phyloP scores from a whole-genome alignment of 2,797 vertebrate genomes.

The Sphaeramia orbicularis region DNA sequence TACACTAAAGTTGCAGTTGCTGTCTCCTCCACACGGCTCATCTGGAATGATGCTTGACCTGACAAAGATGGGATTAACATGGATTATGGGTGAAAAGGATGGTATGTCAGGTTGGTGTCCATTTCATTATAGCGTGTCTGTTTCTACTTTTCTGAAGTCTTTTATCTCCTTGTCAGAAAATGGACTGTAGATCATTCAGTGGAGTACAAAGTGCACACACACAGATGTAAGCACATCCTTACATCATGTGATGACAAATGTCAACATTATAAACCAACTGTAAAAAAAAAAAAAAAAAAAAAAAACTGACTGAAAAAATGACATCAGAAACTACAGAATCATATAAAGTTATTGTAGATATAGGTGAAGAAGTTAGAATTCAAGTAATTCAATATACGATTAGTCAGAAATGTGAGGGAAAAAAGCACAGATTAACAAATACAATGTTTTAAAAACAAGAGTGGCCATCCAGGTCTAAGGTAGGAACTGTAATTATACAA shows the following conservation, averaged over 20 bases:
- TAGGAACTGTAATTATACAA: too few species aligned
- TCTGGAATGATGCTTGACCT: constrained; percentile 40
- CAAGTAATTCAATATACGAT: too few species aligned
- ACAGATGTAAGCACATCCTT: not conserved
- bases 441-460: too few species aligned
- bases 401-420: not conserved
- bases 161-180: constrained; percentile 40
- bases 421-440: too few species aligned
- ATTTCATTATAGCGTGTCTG: constrained; percentile 49
- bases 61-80: constrained; percentile 39
- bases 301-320: not conserved
- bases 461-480: too few species aligned
- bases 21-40: constrained; percentile 30
- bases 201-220: not conserved
- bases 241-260: constrained; percentile 15
- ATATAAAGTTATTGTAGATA: not conserved
- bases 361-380: not conserved
- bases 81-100: constrained; percentile 41
- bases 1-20: constrained; percentile 29
- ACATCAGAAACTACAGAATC: not conserved
- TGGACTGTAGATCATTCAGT: constrained; percentile 1
- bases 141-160: constrained; percentile 43
- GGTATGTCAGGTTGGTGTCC: constrained; percentile 33
- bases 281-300: too few species aligned
- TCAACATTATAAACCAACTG: not conserved